Percentiles rank a stretch among this genome's conserved stretches.
These are phyloP conservation scores for Pangasius krempfi DNA, from an alignment of 2,797 vertebrate genomes.

Conservation along the genomic window DNA sequence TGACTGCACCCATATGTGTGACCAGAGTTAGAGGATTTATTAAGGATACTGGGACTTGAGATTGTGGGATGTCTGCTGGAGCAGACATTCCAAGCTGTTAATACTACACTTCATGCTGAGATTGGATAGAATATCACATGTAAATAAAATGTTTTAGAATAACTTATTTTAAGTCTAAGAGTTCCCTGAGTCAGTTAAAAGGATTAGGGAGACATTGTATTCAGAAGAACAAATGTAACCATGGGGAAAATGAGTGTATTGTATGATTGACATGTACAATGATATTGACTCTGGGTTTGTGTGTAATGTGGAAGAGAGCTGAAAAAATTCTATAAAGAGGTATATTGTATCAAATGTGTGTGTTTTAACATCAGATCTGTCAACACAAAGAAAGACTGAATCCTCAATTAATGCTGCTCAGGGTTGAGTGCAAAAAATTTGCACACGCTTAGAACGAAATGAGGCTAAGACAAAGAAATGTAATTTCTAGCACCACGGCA, in stretches of 20 bases:
- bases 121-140: neutral
- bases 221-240: neutral
- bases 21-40: neutral
- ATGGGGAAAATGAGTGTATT: neutral
- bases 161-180: neutral
- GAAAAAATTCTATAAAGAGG: neutral
- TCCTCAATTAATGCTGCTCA: neutral
- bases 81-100: neutral
- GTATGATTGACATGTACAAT: neutral
- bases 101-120: neutral
- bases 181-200: neutral
- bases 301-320: neutral
- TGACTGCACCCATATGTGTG: neutral
- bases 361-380: slow-evolving; percentile 4
- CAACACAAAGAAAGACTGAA: neutral
- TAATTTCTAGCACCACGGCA: neutral
- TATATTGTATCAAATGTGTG: neutral
- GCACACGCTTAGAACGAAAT: neutral
- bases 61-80: neutral
- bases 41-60: neutral
- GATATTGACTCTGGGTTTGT: neutral
- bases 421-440: too few species aligned
- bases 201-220: neutral
- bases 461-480: neutral
- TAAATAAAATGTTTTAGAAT: neutral